Conservation (phyloP, 2,888 invertebrate species). For the Rugalucina vietnamica region DNA sequence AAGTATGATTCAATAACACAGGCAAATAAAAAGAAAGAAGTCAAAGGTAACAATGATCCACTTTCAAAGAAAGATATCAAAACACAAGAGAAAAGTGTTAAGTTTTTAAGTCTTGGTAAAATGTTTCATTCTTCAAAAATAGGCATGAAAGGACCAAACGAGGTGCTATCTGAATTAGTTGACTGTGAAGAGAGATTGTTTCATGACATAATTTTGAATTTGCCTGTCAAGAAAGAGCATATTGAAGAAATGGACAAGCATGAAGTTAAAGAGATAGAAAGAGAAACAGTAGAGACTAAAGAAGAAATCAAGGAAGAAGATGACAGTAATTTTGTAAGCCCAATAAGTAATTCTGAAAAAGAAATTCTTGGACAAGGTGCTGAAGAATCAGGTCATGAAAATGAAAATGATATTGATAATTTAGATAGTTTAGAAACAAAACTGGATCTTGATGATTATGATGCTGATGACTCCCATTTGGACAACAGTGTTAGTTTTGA, state of each 20-base stretch:
- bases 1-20: too few species aligned
- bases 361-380: not conserved
- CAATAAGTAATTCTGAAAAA: not conserved
- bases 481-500: conserved; percentile 19
- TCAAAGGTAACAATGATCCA: too few species aligned
- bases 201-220: conserved; percentile 17
- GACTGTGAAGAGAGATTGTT: conserved; percentile 22
- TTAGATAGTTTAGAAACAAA: not conserved
- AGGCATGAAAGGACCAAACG: conserved; percentile 9
- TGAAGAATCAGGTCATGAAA: not conserved
- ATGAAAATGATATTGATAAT: not conserved
- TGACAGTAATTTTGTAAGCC: too few species aligned
- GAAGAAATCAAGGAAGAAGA: too few species aligned
- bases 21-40: too few species aligned
- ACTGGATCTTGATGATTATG: not conserved
- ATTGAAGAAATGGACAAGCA: not conserved
- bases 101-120: conserved; percentile 19
- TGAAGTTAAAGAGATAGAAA: not conserved
- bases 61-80: too few species aligned
- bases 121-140: conserved; percentile 12
- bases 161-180: conserved; percentile 31
- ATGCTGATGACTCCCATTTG: conserved; percentile 4
- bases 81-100: not conserved
- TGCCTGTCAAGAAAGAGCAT: conserved; percentile 9
- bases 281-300: too few species aligned